Evolutionary conservation across 2,888 invertebrate species (phyloP), one percentile per base, ranked within the genome.

Genomic region (Marasmarcha lunaedactyla): DNA sequence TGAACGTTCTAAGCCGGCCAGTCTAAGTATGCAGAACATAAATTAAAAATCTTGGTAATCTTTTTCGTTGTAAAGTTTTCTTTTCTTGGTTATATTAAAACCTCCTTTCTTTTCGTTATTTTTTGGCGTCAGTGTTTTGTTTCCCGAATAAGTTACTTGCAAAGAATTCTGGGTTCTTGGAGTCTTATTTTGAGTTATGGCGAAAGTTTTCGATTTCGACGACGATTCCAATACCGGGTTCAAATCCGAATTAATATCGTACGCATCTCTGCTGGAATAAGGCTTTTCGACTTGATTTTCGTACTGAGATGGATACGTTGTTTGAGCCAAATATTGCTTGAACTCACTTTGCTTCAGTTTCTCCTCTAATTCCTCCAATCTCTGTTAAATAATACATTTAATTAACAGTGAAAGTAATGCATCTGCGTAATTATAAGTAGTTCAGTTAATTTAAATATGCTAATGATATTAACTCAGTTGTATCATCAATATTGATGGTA

Each of bases 331-430:
- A 45, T 72, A 79, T 47, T 79, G 69, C 45, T 78, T 79, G 50
- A 83, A 83, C 45, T 78, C 69, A 40, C 53, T 71, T 43, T 79
- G 77, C 46, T 77, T 81, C 0, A 77, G 53, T 67, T 79, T 79
- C 55, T 81, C 77, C 48, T 84, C 84, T 39, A 83, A 47, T 40
- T 79, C 79, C 54, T 77, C 73, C 34, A 81, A 51, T 42, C 66
- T 59, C 77, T 78, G 57, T 42, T 59, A 61, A 51, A 46, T 42
- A 30, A 30, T 30, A 11, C 11, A 30, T 30, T 51, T 52, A 52
- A 54, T 59, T 45, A 40, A 45, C 39, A 50, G 57, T 52, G 55
- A 59, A 58, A 64, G 59, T 53, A 41, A 42, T 20, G 20, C 20
- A 20, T 5, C 3, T 7, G 20, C 20, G 20, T 20, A 20, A 20